Evolutionary conservation across 2,113 vertebrate species (phyloP), one percentile per base, ranked within the genome.

Genomic region (Nothobranchius kuhntae): DNA sequence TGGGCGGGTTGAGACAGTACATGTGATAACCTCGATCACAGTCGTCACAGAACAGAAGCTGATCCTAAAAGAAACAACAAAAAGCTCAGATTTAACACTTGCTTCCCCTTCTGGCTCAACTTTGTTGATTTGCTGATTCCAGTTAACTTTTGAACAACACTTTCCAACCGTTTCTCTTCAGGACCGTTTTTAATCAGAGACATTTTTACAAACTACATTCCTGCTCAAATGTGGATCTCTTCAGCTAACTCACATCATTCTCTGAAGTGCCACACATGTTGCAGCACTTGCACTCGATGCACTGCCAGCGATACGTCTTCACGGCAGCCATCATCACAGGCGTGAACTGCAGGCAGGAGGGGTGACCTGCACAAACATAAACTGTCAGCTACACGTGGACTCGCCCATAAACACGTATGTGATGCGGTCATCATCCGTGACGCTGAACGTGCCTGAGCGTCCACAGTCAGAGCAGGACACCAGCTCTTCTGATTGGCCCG

Each of bases 231-330:
- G 4, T 40, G 9, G 38, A 40, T 11, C 44, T 11, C 11, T 12
- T 12, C 10, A 12, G 9, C 11, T 12, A 13, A 12, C 96, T 91
- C 85, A 98, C 96, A 0, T 98, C 96, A 0, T 98, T 98, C 92
- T 98, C 96, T 0, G 96, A 98, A 48, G 96, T 98, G 71, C 96
- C 97, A 0, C 97, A 98, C 69, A 98, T 94, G 84, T 98, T 98
- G 89, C 97, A 98, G 88, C 97, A 98, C 82, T 98, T 98, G 93
- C 97, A 98, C 88, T 98, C 97, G 24, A 98, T 98, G 89, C 97
- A 98, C 79, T 98, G 97, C 97, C 97, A 98, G 83, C 95, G 96
- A 75, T 97, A 98, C 2, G 96, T 98, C 93, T 98, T 98, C 72
- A 98, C 97, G 0, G 96, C 96, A 0, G 96, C 96, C 96, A 98